A percentile compares a stretch with the other conserved stretches of the same genome.
Conservation (phyloP, 2,113 vertebrate species). For the Rhea americana region DNA sequence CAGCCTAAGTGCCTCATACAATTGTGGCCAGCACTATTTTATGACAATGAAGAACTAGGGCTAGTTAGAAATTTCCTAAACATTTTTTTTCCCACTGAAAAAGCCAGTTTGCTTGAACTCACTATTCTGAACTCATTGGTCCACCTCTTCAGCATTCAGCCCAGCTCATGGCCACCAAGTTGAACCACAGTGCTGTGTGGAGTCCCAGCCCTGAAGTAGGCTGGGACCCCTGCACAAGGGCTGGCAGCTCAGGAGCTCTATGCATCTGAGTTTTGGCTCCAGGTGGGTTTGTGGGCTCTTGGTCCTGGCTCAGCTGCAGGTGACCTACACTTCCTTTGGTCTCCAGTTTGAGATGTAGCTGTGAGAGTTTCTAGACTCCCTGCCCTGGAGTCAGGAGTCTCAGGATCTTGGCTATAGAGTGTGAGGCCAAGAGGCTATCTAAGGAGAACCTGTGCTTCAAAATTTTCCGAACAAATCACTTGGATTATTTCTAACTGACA, state of each 20-base stretch:
- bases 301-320: neutral
- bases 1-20: accelerated
- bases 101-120: neutral
- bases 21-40: neutral
- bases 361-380: conserved; percentile 12
- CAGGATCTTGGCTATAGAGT: conserved; percentile 12
- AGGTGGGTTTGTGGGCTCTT: neutral
- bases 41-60: neutral
- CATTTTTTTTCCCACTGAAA: neutral
- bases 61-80: neutral
- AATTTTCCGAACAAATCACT: conserved; percentile 60
- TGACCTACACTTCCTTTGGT: neutral
- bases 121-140: neutral
- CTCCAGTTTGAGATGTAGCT: neutral
- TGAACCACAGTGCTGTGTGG: accelerated
- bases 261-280: neutral
- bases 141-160: neutral
- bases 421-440: neutral
- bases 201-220: neutral
- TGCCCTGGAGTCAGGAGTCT: neutral
- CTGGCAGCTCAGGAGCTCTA: neutral
- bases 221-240: no score
- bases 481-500: conserved; percentile 46
- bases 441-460: neutral
- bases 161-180: neutral